phyloP scores from a whole-genome alignment of 1,140 invertebrate species.

The Chrysomallon squamiferum region DNA sequence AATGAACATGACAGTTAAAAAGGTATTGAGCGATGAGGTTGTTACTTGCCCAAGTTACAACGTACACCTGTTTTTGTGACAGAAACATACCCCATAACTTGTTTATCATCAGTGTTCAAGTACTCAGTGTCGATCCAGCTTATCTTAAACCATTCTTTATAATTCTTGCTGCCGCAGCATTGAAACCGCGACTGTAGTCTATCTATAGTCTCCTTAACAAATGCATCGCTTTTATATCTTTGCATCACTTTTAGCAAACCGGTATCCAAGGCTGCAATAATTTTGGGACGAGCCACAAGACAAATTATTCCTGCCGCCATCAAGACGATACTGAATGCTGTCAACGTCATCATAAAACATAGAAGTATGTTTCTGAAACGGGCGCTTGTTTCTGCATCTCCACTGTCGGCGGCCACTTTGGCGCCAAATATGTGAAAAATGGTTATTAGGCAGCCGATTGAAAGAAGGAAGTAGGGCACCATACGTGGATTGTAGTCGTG shows the following conservation, averaged over 20 bases:
- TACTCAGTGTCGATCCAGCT: conserved; percentile 37
- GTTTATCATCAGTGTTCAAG: conserved; percentile 13
- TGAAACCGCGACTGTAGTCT: conserved; percentile 36
- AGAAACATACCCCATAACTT: not conserved
- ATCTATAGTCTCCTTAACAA: conserved; percentile 37
- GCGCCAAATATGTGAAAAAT: not conserved
- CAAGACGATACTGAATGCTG: not conserved
- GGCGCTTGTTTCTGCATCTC: not conserved
- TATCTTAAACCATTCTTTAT: conserved; percentile 44
- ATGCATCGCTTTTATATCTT: conserved; percentile 18
- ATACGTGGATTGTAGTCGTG: not conserved
- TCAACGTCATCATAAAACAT: not conserved
- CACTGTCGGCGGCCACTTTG: not conserved
- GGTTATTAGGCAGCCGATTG: not conserved
- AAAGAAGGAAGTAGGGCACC: not conserved
- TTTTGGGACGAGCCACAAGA: not conserved
- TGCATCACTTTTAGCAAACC: not conserved
- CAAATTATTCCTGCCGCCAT: not conserved
- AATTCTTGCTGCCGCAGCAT: conserved; percentile 44
- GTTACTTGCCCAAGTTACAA: no score
- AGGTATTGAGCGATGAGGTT: no score
- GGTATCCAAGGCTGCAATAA: not conserved
- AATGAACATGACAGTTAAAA: no score
- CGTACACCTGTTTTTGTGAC: no score
- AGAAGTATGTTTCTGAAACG: not conserved